A percentile compares a stretch with the other conserved stretches of the same genome.
phyloP scores from a whole-genome alignment of 2,888 invertebrate species.

The Carabus problematicus region DNA sequence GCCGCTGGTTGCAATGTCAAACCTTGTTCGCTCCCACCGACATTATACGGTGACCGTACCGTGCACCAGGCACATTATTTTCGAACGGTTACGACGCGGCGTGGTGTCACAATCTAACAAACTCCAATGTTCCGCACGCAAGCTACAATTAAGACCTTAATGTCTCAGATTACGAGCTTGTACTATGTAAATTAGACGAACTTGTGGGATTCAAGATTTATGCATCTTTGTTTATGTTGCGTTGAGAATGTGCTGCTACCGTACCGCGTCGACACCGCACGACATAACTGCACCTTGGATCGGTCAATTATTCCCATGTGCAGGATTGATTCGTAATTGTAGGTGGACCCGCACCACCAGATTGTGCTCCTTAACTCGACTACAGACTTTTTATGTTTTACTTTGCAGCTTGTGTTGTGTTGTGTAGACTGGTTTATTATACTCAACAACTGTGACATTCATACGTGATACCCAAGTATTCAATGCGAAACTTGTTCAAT shows the following conservation, averaged over 20 bases:
- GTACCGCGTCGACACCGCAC: conserved; percentile 1
- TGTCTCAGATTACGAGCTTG: conserved; percentile 52
- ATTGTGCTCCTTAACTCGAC: too few relatives aligned
- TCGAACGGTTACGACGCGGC: conserved; percentile 3
- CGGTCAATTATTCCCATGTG: too few relatives aligned
- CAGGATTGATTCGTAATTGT: conserved; percentile 32
- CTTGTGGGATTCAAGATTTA: conserved; percentile 51
- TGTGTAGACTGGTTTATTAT: too few relatives aligned
- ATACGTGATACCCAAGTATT: too few relatives aligned
- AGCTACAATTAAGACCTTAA: conserved; percentile 53
- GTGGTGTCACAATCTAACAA: conserved; percentile 36
- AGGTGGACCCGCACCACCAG: conserved; percentile 9
- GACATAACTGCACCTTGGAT: too few relatives aligned
- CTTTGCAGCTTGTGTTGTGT: too few relatives aligned
- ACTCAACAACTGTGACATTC: too few relatives aligned
- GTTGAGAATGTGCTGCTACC: conserved; percentile 41
- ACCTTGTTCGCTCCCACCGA: conserved; percentile 16
- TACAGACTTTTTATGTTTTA: too few relatives aligned
- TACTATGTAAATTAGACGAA: conserved; percentile 52
- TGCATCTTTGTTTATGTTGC: conserved; percentile 46
- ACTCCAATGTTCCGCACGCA: conserved; percentile 48
- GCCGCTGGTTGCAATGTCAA: background rate
- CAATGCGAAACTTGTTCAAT: too few relatives aligned
- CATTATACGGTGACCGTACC: conserved; percentile 32
- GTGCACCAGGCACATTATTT: conserved; percentile 12